Conservation (phyloP, 1,140 invertebrate species). For the Drosophila rufa region DNA sequence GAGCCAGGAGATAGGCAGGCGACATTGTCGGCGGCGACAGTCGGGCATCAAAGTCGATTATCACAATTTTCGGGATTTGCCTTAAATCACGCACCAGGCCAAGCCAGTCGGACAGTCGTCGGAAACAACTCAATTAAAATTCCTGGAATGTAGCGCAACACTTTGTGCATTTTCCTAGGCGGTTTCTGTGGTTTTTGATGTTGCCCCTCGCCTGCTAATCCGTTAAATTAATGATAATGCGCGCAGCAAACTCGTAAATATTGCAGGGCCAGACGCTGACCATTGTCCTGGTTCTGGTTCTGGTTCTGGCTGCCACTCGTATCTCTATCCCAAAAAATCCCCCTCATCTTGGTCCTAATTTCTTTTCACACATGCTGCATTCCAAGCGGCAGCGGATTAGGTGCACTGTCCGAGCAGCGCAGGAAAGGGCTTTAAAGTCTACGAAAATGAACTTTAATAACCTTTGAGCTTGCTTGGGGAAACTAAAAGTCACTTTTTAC, state of each 20-base stretch:
- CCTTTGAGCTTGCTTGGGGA: no score
- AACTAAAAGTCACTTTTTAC: not conserved
- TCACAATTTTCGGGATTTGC: slow-evolving; percentile 79
- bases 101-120: not conserved
- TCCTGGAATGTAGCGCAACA: slow-evolving; percentile 63
- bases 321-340: not conserved
- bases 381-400: slow-evolving; percentile 5
- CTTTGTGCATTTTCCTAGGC: slow-evolving; percentile 42
- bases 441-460: no score
- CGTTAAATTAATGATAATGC: slow-evolving; percentile 79
- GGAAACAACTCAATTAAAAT: slow-evolving; percentile 78
- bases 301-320: not conserved
- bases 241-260: slow-evolving; percentile 69
- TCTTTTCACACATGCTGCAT: slow-evolving; percentile 20
- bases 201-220: slow-evolving; percentile 58
- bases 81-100: slow-evolving; percentile 73
- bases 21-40: slow-evolving; percentile 44
- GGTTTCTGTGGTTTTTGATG: slow-evolving; percentile 72
- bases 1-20: slow-evolving; percentile 16
- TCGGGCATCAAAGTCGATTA: slow-evolving; percentile 77
- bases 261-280: slow-evolving; percentile 10
- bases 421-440: not conserved
- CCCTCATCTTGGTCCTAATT: slow-evolving; percentile 25
- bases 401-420: not conserved
- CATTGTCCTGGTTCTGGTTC: slow-evolving; percentile 16